A percentile compares a stretch with the other conserved stretches of the same genome.
Evolutionary conservation across 2,888 invertebrate genomes (phyloP).

Genomic region (Epinotia demarniana): DNA sequence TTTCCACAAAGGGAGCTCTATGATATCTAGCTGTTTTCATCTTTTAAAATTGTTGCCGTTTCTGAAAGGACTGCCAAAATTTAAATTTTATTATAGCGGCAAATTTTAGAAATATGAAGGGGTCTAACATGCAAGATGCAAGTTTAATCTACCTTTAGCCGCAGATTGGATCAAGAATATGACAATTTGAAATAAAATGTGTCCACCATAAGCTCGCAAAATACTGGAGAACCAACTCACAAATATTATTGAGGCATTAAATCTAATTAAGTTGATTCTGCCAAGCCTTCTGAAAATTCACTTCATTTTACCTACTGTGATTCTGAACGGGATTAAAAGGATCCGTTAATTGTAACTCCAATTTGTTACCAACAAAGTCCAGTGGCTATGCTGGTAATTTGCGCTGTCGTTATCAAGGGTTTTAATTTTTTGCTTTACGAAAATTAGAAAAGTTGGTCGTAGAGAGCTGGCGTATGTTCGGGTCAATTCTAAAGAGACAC

Average conservation of each 20-base stretch:
- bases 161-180: background rate
- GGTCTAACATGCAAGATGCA: background rate
- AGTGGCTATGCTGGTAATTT: too few species aligned
- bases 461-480: too few species aligned
- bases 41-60: conserved; percentile 41
- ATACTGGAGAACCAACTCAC: conserved; percentile 12
- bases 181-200: background rate
- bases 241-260: conserved; percentile 22
- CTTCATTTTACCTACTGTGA: conserved; percentile 15
- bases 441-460: too few species aligned
- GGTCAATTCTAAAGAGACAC: too few species aligned
- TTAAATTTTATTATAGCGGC: conserved; percentile 11
- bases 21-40: conserved; percentile 46
- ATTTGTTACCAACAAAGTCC: too few species aligned
- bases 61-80: conserved; percentile 26
- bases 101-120: background rate
- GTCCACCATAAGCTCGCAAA: background rate
- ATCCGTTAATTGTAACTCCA: too few species aligned
- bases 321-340: too few species aligned
- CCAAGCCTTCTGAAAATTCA: conserved; percentile 18
- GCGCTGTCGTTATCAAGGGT: too few species aligned
- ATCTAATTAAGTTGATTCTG: conserved; percentile 31
- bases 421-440: too few species aligned
- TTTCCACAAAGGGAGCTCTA: conserved; percentile 46
- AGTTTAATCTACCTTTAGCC: background rate